Conservation (phyloP, 2,888 invertebrate genomes). For the Branchellion lobata region DNA sequence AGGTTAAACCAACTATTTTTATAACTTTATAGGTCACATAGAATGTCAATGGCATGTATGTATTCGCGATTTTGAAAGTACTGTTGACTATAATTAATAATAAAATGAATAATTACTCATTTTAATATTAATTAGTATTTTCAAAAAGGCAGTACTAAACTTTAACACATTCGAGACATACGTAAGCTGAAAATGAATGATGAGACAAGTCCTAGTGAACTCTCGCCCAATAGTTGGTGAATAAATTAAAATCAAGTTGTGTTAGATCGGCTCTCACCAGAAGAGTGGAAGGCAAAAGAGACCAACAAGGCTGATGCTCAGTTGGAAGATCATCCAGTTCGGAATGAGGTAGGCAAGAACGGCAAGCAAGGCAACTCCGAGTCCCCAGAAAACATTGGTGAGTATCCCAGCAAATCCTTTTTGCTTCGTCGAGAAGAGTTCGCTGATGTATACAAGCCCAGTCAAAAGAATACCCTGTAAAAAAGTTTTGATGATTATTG, state of each 20-base stretch:
- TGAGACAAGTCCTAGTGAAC: no score
- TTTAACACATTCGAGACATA: no score
- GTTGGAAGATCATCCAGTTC: conserved; percentile 54
- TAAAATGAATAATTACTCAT: no score
- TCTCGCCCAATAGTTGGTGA: background rate
- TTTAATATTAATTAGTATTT: no score
- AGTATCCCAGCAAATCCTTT: conserved; percentile 52
- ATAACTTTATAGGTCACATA: no score
- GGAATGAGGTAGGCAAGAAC: conserved; percentile 53
- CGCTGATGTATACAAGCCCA: conserved; percentile 53
- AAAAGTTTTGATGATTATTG: background rate
- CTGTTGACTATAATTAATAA: no score
- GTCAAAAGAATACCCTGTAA: conserved; percentile 37
- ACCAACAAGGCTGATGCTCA: conserved; percentile 49
- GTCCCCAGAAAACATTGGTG: conserved; percentile 52
- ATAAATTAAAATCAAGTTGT: background rate
- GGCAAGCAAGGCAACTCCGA: conserved; percentile 51
- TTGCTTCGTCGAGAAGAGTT: conserved; percentile 52
- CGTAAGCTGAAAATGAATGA: no score
- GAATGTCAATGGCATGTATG: no score
- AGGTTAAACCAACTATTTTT: no score
- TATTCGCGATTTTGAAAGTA: no score
- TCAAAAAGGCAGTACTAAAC: no score
- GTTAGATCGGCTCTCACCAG: no score
- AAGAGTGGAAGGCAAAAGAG: conserved; percentile 50